Percentiles rank a stretch among this genome's conserved stretches.
Evolutionary conservation across 1,140 invertebrate species (phyloP).

Genomic region (Zaprionus africanus): DNA sequence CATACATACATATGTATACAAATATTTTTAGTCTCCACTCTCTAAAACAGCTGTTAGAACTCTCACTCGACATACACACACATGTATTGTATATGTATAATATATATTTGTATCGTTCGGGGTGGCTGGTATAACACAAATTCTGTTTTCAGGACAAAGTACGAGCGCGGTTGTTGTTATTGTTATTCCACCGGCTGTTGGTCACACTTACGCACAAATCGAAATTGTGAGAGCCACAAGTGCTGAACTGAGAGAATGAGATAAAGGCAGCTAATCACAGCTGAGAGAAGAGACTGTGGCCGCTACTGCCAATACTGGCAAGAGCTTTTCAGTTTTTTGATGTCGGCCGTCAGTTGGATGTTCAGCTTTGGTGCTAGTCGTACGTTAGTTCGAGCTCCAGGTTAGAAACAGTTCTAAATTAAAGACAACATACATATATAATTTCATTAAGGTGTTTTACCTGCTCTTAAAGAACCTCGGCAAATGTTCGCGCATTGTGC

Average conservation of each 20-base stretch:
- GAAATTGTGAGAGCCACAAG: slow-evolving; percentile 34
- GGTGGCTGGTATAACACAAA: slow-evolving; percentile 30
- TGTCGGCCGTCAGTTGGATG: slow-evolving; percentile 62
- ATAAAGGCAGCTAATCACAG: slow-evolving; percentile 30
- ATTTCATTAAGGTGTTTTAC: slow-evolving; percentile 60
- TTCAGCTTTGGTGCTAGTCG: slow-evolving; percentile 71
- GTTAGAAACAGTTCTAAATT: slow-evolving; percentile 47
- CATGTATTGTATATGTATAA: too few relatives aligned
- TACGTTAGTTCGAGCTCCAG: slow-evolving; percentile 64
- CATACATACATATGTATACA: slow-evolving; percentile 13
- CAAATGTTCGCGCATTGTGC: not conserved
- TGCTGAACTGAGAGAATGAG: slow-evolving; percentile 22
- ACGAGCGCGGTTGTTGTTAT: slow-evolving; percentile 49
- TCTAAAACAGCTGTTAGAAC: slow-evolving; percentile 52
- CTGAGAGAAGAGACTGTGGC: slow-evolving; percentile 30
- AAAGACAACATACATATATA: slow-evolving; percentile 49
- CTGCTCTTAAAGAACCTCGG: slow-evolving; percentile 40
- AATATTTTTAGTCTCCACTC: slow-evolving; percentile 9
- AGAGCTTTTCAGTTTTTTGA: slow-evolving; percentile 66
- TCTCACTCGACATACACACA: too few relatives aligned
- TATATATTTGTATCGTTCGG: not conserved
- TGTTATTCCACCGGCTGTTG: slow-evolving; percentile 31
- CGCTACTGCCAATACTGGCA: slow-evolving; percentile 51
- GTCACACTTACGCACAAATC: slow-evolving; percentile 36
- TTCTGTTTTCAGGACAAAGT: slow-evolving; percentile 65